Evolutionary conservation across 64 coral and sea anemone species (phyloP).

Genomic region (Pachyseris speciosa): DNA sequence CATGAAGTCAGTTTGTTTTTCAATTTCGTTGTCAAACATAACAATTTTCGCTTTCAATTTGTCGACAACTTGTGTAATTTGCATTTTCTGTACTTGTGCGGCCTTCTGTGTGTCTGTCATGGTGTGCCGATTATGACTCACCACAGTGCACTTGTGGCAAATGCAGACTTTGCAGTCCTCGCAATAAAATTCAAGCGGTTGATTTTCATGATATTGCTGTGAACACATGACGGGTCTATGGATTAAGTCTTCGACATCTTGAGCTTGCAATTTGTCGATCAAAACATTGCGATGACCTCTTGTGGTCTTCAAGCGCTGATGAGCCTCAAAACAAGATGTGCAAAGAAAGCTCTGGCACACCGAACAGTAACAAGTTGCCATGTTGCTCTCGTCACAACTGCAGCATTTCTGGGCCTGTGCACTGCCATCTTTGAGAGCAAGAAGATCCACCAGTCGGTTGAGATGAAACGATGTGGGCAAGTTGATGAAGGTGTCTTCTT

Average conservation of each 20-base stretch:
- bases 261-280: too few relatives aligned
- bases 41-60: neutral
- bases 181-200: slow-evolving; percentile 32
- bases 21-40: neutral
- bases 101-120: slow-evolving; percentile 11
- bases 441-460: neutral
- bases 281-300: too few relatives aligned
- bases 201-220: slow-evolving; percentile 34
- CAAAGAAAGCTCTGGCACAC: neutral
- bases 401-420: neutral
- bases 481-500: neutral
- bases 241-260: too few relatives aligned
- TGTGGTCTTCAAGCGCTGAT: neutral
- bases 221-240: neutral
- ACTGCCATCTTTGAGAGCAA: neutral
- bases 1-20: neutral
- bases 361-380: neutral
- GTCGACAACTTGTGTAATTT: neutral
- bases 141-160: slow-evolving; percentile 21
- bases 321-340: neutral
- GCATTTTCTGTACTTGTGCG: neutral
- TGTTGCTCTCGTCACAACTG: slow-evolving; percentile 14
- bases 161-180: slow-evolving; percentile 15
- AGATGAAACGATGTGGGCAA: neutral
- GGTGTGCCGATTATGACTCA: slow-evolving; percentile 9